Evolutionary conservation across 2,113 vertebrate genomes (phyloP).

Genomic region (Ageneiosus marmoratus): DNA sequence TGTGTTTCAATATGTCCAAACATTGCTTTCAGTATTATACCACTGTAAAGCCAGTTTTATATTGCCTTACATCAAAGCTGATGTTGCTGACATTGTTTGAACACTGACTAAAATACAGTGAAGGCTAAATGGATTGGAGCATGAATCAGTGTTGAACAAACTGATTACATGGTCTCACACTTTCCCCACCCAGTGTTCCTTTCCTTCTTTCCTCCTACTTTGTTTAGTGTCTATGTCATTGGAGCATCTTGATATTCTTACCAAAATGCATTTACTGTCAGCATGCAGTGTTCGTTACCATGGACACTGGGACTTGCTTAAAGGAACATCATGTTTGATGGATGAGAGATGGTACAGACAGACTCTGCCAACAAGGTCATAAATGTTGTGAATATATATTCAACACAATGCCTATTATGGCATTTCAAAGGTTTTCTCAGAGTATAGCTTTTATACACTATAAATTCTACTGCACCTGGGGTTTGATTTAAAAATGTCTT

Average conservation of each 20-base stretch:
- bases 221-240: not conserved
- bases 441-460: not conserved
- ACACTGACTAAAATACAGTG: conserved; percentile 2
- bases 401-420: not conserved
- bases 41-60: not conserved
- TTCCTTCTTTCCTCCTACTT: not conserved
- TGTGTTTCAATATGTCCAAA: not conserved
- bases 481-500: not conserved
- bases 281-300: conserved; percentile 48
- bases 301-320: conserved; percentile 36
- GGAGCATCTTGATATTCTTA: conserved; percentile 24
- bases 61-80: not conserved
- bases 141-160: not conserved
- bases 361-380: not conserved
- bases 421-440: not conserved
- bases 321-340: conserved; percentile 25
- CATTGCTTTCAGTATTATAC: not conserved
- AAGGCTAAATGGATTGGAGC: not conserved
- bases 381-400: conserved; percentile 21
- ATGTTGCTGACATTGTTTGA: conserved; percentile 6
- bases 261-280: conserved; percentile 36
- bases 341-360: not conserved
- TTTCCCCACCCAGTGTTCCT: not conserved
- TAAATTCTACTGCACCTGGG: not conserved
- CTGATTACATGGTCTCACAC: not conserved